Percentiles rank a stretch among this genome's conserved stretches.
Evolutionary conservation across 2,113 vertebrate species (phyloP).

Genomic region (Phrynosoma platyrhinos): DNA sequence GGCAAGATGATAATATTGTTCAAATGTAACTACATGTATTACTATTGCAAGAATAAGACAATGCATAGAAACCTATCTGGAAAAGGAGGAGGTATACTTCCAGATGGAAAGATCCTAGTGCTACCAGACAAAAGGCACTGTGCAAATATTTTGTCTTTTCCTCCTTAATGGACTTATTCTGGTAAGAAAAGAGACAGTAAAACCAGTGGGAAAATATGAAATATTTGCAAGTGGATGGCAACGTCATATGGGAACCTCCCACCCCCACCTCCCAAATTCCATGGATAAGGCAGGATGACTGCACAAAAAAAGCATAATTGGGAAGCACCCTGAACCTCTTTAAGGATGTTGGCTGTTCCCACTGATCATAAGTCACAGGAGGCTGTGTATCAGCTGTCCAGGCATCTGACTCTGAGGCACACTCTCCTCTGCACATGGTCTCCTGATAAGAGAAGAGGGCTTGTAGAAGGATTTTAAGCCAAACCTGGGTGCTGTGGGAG

Average conservation of each 20-base stretch:
- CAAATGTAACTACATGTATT: neutral
- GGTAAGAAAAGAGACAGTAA: neutral
- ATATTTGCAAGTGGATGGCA: neutral
- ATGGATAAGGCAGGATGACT: neutral
- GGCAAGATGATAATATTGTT: neutral
- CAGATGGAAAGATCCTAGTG: no score
- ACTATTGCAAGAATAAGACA: neutral
- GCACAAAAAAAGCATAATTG: neutral
- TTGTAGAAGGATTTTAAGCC: neutral
- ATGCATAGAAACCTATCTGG: neutral
- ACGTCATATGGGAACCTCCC: no score
- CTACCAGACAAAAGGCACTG: no score
- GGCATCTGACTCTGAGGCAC: neutral
- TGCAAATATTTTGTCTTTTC: no score
- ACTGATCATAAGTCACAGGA: neutral
- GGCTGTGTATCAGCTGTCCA: neutral
- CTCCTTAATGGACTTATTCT: neutral
- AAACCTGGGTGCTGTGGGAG: neutral
- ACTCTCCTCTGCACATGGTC: neutral
- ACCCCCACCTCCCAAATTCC: neutral
- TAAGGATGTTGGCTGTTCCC: neutral
- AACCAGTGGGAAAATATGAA: neutral
- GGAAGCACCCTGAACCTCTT: neutral
- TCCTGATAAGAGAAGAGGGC: neutral
- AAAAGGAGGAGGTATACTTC: neutral